Evolutionary conservation across 2,888 invertebrate genomes (phyloP).

Genomic region (Agriopis aurantiaria): DNA sequence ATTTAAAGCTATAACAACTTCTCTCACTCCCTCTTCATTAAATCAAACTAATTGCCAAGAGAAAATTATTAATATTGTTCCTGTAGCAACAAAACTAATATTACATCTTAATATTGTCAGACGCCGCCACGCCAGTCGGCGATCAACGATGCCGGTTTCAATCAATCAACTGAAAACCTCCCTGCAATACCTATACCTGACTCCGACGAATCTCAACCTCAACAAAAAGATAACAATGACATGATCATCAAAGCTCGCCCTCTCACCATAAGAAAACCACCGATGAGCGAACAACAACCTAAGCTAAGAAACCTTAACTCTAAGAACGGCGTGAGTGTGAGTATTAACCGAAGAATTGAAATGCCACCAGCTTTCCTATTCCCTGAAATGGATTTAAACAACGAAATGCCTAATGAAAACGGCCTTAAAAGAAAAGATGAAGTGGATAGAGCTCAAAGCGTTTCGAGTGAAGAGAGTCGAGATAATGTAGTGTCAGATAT

Average conservation of each 20-base stretch:
- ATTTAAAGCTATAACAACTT: background rate
- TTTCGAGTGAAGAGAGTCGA: conserved; percentile 76
- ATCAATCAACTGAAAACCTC: conserved; percentile 67
- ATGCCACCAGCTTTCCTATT: conserved; percentile 94
- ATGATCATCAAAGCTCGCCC: conserved; percentile 92
- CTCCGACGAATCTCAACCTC: conserved; percentile 65
- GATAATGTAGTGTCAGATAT: conserved; percentile 76
- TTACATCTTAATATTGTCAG: conserved; percentile 59
- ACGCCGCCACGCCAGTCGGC: conserved; percentile 84
- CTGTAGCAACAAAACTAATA: background rate
- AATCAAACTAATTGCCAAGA: too few relatives aligned
- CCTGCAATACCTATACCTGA: conserved; percentile 74
- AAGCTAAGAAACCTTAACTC: conserved; percentile 88
- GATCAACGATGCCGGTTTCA: conserved; percentile 72
- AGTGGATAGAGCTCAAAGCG: conserved; percentile 76
- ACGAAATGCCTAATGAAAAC: conserved; percentile 75
- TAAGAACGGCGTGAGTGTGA: conserved; percentile 88
- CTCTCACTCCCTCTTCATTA: background rate
- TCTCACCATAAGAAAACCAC: conserved; percentile 93
- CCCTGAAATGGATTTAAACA: conserved; percentile 90
- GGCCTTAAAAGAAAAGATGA: conserved; percentile 78
- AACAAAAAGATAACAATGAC: conserved; percentile 79
- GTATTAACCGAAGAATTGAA: conserved; percentile 91
- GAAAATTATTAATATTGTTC: too few relatives aligned
- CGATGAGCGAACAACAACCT: conserved; percentile 93